phyloP scores from a whole-genome alignment of 2,888 invertebrate species.

The Chaitophorus viminalis region DNA sequence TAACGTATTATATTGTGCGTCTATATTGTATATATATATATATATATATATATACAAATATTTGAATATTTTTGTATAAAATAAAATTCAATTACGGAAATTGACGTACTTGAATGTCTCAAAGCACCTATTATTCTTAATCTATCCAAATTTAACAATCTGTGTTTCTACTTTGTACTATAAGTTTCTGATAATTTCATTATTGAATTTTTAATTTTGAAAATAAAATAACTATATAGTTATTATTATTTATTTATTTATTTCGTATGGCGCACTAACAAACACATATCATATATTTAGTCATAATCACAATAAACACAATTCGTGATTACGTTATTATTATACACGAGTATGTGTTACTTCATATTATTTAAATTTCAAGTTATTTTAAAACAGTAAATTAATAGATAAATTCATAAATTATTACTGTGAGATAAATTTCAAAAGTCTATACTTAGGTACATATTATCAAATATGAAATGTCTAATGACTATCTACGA shows the following conservation, averaged over 20 bases:
- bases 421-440: background rate
- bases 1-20: background rate
- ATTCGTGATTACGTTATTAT: no score
- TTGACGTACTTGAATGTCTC: background rate
- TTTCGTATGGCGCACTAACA: no score
- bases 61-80: no score
- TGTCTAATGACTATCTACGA: conserved; percentile 28
- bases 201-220: background rate
- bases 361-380: background rate
- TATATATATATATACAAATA: no score
- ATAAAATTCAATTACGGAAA: background rate
- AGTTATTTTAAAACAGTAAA: background rate
- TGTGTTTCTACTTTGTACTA: background rate
- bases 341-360: background rate
- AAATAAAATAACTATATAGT: no score
- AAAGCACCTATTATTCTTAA: background rate
- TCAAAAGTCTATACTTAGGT: background rate
- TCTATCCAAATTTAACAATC: background rate
- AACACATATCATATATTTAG: no score
- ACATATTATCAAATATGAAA: conserved; percentile 14
- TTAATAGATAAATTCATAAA: background rate
- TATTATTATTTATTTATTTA: no score
- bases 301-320: no score
- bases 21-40: background rate
- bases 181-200: background rate